These are phyloP conservation scores for Tachyglossus aculeatus DNA, from an alignment of 2,797 vertebrate genomes.

Conservation along the genomic window DNA sequence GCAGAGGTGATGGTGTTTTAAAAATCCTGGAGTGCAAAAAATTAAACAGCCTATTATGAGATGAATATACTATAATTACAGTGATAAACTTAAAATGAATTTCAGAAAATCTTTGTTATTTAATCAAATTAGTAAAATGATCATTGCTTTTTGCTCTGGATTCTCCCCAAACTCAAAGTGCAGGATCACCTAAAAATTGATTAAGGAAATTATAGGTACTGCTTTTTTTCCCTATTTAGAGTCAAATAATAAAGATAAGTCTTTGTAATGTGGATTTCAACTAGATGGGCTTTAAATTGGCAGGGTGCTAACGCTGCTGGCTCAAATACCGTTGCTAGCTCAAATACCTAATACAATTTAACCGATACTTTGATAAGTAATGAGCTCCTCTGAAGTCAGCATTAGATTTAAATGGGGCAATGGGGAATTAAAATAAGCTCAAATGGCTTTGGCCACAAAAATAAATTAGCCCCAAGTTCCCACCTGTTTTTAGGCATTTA, in stretches of 20 bases:
- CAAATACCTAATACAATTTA: slow-evolving; percentile 2
- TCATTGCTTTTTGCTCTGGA: not conserved
- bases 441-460: slow-evolving; percentile 26
- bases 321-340: slow-evolving; percentile 19
- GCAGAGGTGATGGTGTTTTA: not conserved
- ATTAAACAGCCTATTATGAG: not conserved
- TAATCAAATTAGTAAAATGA: not conserved
- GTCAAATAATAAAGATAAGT: not conserved
- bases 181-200: not conserved
- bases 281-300: slow-evolving; percentile 29
- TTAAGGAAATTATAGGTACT: not conserved
- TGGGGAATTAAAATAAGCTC: slow-evolving; percentile 18
- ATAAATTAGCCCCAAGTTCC: slow-evolving; percentile 19
- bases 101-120: not conserved
- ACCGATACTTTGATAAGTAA: slow-evolving; percentile 25
- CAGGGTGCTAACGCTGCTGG: not conserved
- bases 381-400: slow-evolving; percentile 36
- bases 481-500: slow-evolving; percentile 4
- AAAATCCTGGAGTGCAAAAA: not conserved
- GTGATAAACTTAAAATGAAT: not conserved
- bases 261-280: not conserved
- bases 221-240: not conserved
- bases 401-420: slow-evolving; percentile 1
- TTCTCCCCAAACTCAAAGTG: not conserved
- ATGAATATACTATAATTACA: not conserved